Percentiles rank a stretch among this genome's conserved stretches.
Conservation (phyloP, 2,113 vertebrate genomes). For the Oenanthe melanoleuca region DNA sequence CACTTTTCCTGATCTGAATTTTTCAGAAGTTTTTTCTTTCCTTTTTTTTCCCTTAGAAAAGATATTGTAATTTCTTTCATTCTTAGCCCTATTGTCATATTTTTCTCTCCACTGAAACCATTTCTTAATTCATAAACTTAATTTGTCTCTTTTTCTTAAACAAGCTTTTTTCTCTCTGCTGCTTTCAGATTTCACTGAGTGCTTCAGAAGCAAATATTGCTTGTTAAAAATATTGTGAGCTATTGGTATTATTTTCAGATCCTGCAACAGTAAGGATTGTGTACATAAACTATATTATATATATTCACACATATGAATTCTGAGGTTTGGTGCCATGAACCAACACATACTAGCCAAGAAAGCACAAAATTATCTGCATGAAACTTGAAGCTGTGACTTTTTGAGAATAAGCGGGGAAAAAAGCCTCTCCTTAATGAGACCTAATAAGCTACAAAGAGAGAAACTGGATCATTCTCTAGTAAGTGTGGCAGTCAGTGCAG, state of each 20-base stretch:
- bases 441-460: neutral
- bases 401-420: neutral
- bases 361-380: neutral
- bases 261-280: neutral
- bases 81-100: neutral
- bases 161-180: neutral
- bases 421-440: neutral
- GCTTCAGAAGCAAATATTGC: neutral
- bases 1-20: neutral
- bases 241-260: neutral
- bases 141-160: neutral
- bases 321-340: neutral
- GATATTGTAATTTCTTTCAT: neutral
- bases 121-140: neutral
- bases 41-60: neutral
- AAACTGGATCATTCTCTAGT: neutral
- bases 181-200: neutral
- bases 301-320: neutral
- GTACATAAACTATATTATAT: neutral
- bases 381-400: neutral
- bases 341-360: neutral
- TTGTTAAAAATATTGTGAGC: neutral
- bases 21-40: rapidly evolving
- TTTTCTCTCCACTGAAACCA: neutral
- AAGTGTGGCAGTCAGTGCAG: neutral